phyloP scores from a whole-genome alignment of 1,140 invertebrate genomes.

The Zaprionus nigranus region DNA sequence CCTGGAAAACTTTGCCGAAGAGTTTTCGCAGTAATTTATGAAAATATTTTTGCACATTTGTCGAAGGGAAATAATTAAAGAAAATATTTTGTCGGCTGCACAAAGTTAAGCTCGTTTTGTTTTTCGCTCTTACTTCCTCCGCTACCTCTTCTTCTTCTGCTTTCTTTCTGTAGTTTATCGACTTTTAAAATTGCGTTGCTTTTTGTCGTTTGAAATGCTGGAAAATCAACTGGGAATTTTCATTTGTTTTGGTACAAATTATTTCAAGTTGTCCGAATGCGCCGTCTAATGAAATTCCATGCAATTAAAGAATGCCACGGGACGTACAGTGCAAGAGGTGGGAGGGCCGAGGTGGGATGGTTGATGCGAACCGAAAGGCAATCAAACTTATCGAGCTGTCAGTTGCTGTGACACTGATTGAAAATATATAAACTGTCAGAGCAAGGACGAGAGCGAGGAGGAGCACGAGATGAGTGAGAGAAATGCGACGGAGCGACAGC shows the following conservation, averaged over 20 bases:
- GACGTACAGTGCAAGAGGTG: background rate
- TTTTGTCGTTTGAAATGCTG: background rate
- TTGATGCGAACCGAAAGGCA: conserved; percentile 11
- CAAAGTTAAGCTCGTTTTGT: conserved; percentile 22
- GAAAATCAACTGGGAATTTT: conserved; percentile 26
- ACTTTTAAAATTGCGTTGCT: conserved; percentile 19
- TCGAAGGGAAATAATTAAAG: conserved; percentile 64
- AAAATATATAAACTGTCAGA: conserved; percentile 74
- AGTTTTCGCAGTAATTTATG: conserved; percentile 33
- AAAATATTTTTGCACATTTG: conserved; percentile 48
- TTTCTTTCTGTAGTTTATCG: conserved; percentile 3
- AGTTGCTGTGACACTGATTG: conserved; percentile 71
- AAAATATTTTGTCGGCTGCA: conserved; percentile 48
- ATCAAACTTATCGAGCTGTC: conserved; percentile 68
- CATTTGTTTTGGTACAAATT: conserved; percentile 34
- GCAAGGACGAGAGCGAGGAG: background rate
- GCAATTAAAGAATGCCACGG: conserved; percentile 41
- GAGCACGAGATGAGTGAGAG: background rate
- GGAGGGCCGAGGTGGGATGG: background rate
- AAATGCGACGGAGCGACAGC: background rate
- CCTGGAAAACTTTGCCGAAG: conserved; percentile 25
- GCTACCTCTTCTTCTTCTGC: background rate
- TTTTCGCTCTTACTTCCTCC: background rate
- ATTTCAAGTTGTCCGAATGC: conserved; percentile 23
- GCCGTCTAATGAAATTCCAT: conserved; percentile 36